These are phyloP conservation scores for Natrix natrix DNA, from an alignment of 2,797 vertebrate species.

Conservation along the genomic window DNA sequence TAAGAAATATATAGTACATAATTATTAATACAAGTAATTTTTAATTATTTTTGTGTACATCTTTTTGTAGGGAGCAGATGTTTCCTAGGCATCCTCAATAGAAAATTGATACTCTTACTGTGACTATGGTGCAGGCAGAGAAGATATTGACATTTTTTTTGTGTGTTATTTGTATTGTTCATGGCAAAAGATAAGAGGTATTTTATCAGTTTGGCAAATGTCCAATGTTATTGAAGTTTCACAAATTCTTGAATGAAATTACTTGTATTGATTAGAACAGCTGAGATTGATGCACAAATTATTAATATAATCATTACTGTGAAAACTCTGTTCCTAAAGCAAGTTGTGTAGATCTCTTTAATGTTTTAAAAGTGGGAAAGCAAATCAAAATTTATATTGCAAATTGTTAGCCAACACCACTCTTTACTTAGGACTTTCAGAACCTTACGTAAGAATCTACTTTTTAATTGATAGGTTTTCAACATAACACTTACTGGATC, in stretches of 20 bases:
- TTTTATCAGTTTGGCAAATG: not conserved
- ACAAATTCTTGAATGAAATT: not conserved
- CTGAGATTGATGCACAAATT: not conserved
- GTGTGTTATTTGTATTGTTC: not conserved
- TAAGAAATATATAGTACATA: not conserved
- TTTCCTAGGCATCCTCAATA: not conserved
- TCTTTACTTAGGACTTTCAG: slow-evolving; percentile 44
- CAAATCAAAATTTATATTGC: slow-evolving; percentile 17
- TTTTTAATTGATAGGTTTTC: slow-evolving; percentile 31
- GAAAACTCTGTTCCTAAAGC: not conserved
- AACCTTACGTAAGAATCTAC: slow-evolving; percentile 43
- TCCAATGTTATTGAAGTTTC: not conserved
- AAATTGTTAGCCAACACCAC: slow-evolving; percentile 18
- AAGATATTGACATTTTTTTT: not conserved
- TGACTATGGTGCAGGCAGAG: not conserved
- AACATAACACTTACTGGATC: not conserved
- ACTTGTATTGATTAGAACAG: not conserved
- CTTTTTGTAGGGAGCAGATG: not conserved
- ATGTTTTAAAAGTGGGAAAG: not conserved
- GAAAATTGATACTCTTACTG: not conserved
- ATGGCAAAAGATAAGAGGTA: not conserved
- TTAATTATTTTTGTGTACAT: not conserved
- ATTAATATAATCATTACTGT: not conserved
- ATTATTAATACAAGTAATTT: not conserved
- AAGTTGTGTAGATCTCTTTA: not conserved